Evolutionary conservation across 2,888 invertebrate genomes (phyloP), one percentile per base, ranked within the genome.

Genomic region (Pherbina coryleti): DNA sequence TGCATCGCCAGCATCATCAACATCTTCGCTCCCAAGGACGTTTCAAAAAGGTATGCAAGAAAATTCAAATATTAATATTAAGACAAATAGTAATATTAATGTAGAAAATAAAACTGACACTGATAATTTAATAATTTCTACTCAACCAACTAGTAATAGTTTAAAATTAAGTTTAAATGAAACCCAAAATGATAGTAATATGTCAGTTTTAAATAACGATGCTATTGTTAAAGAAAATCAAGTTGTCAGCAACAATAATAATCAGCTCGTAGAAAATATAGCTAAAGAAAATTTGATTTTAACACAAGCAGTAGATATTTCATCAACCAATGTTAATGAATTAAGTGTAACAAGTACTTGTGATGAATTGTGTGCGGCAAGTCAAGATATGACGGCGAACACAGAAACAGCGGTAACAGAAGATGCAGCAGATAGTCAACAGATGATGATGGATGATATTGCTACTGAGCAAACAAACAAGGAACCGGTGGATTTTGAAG

Each of bases 241-340:
- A 67, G 55, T 57, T 17, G n/a, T 22, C 37, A 25, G 28, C 62
- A 51, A 49, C 8, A 49, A 49, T 49, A 14, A 19, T 49, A 49
- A 19, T 73, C 49, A 53, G 8, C 17, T n/a, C 3, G 19, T 19
- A n/a, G 19, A 17, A 53, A 53, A 17, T 5, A 55, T 22, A 62
- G 28, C 8, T 62, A n/a, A 8, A n/a, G 19, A 75, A 55, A 67
- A 37, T 55, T 22, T 55, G 8, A 19, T 5, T 75, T 5, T 34
- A 55, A 75, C 66, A 67, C 75, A 66, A 67, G 67, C 67, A 53
- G 66, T 53, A 75, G 81, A 82, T 82, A 81, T 82, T 82, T 81
- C 80, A 82, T 82, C 79, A 81, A 82, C 82, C 81, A 82, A 82
- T 81, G 80, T 60, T 74, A 79, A 78, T 66, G 67, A 51, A 49